Evolutionary conservation across 2,113 vertebrate genomes (phyloP), one percentile per base, ranked within the genome.

Genomic region (Orthonyx spaldingii): DNA sequence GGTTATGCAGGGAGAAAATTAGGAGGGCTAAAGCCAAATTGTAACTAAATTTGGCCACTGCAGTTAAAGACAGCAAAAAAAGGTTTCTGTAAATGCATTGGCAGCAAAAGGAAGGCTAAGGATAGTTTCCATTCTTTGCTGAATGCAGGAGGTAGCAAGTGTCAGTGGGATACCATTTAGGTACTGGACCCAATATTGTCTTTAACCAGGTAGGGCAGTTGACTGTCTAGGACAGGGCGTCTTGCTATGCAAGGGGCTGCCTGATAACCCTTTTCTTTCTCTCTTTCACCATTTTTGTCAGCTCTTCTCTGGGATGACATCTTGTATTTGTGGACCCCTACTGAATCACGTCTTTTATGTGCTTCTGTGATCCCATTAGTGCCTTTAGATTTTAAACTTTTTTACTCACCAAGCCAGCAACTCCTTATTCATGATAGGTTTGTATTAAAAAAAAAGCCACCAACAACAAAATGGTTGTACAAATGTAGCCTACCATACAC

Each of bases 61-160:
- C 6, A 42, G 27, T 56, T 84, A 56, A 49, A 50, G 18, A 56
- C 2, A 49, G 35, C 3, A 22, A 60, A 32, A 46, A 81, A 41
- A 13, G 2, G 5, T 41, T 61, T 84, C 49, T 37, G 3, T 17
- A 33, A 63, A 63, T 46, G 32, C 24, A 12, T 11, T 63, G 32
- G 7, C 22, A 70, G 10, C 35, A 24, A 56, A 50, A 50, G 13
- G n/a, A 49, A 27, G 22, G 32, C 42, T 50, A 23, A 56, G 22
- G 15, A 56, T 49, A 24, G 7, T 70, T 47, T 63, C 32, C 32
- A 28, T 70, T 41, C 49, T 44, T 70, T 56, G 26, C 35, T 37
- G 32, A 4, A 55, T 27, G 26, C 41, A 37, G 18, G 23, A 8
- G 7, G 5, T 28, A 35, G 19, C 0, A 0, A n/a, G 35, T 35